Conservation (phyloP, 2,888 invertebrate genomes). For the Bedellia somnulentella region DNA sequence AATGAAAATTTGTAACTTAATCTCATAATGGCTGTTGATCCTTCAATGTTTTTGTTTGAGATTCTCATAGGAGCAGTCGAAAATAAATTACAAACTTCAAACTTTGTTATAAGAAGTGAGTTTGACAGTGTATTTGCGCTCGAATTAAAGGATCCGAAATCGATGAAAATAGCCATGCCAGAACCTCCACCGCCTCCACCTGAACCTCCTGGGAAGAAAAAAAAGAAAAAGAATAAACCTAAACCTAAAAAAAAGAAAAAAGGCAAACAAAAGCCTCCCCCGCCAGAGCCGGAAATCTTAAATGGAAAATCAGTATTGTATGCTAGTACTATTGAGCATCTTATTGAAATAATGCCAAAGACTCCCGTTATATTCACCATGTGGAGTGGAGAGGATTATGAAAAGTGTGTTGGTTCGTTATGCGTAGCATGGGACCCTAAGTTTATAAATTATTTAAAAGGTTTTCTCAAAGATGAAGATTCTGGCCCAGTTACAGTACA, state of each 20-base stretch:
- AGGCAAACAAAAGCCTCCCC: conserved; percentile 17
- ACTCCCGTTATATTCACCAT: conserved; percentile 34
- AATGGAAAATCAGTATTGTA: conserved; percentile 47
- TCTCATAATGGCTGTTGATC: conserved; percentile 34
- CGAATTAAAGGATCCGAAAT: conserved; percentile 45
- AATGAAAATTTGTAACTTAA: conserved; percentile 1
- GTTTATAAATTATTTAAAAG: conserved; percentile 19
- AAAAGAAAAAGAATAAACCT: conserved; percentile 23
- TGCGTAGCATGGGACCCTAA: conserved; percentile 36
- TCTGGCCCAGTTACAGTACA: conserved; percentile 26
- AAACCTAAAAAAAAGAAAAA: conserved; percentile 18
- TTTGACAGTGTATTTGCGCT: conserved; percentile 46
- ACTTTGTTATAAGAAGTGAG: conserved; percentile 35
- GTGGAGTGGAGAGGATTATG: conserved; percentile 40
- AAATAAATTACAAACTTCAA: conserved; percentile 28
- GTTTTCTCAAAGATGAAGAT: conserved; percentile 24
- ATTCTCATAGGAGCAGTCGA: conserved; percentile 39
- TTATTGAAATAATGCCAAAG: conserved; percentile 37
- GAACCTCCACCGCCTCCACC: conserved; percentile 44
- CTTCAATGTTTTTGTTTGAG: conserved; percentile 45
- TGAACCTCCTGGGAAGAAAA: conserved; percentile 31
- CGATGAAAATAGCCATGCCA: conserved; percentile 44
- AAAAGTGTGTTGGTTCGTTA: conserved; percentile 27
- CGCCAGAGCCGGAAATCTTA: conserved; percentile 41
- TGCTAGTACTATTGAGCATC: conserved; percentile 34